Evolutionary conservation across 2,113 vertebrate genomes (phyloP).

Genomic region (Gavia stellata): DNA sequence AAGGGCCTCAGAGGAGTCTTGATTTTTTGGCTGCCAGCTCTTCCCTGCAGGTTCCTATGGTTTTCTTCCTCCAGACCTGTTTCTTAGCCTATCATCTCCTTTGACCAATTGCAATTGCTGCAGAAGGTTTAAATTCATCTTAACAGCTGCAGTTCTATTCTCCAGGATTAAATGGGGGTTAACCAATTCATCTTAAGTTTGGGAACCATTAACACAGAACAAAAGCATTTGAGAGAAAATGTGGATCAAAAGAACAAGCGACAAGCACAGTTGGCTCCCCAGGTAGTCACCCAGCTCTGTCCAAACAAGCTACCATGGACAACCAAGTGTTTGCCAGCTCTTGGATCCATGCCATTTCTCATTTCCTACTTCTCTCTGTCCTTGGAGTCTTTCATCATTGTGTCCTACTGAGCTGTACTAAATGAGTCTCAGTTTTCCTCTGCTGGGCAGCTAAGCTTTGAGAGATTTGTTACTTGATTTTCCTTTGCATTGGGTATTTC

Average conservation of each 20-base stretch:
- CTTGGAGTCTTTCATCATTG: not conserved
- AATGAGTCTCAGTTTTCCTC: not conserved
- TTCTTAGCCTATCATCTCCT: not conserved
- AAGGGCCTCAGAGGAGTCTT: not conserved
- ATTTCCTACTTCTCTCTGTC: not conserved
- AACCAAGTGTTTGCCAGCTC: not conserved
- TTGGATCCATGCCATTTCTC: not conserved
- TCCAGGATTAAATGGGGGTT: not conserved
- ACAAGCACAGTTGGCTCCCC: not conserved
- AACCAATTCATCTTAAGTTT: not conserved
- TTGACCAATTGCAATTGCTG: not conserved
- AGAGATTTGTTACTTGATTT: not conserved
- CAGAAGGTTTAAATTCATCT: not conserved
- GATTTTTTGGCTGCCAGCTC: not conserved
- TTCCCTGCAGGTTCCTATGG: not conserved
- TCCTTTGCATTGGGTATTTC: not conserved
- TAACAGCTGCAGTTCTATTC: not conserved
- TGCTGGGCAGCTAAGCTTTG: not conserved
- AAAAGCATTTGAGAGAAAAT: not conserved
- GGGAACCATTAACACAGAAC: not conserved
- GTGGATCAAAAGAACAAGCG: not conserved
- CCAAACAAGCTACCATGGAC: not conserved
- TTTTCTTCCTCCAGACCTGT: not conserved
- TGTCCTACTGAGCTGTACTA: not conserved
- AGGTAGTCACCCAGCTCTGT: not conserved